Evolutionary conservation across 2,113 vertebrate genomes (phyloP).

Genomic region (Xenopus tropicalis): UCB_Xtro_10.0 CM004448.2:99682001-99682500

Average conservation of each 20-base stretch:
- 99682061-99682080: slow-evolving; percentile 62
- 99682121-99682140: slow-evolving; percentile 71
- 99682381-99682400: slow-evolving; percentile 28
- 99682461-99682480: not conserved
- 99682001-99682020: slow-evolving; percentile 56
- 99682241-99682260: slow-evolving; percentile 26
- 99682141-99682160: slow-evolving; percentile 76
- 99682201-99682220: slow-evolving; percentile 64
- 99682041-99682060: slow-evolving; percentile 61
- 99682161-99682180: slow-evolving; percentile 76
- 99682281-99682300: slow-evolving; percentile 4
- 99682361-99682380: not conserved
- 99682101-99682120: slow-evolving; percentile 70
- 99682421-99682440: slow-evolving; percentile 40
- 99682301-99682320: not conserved
- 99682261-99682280: slow-evolving; percentile 24
- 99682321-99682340: slow-evolving; percentile 8
- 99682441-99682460: not conserved
- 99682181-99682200: slow-evolving; percentile 73
- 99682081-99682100: slow-evolving; percentile 65
- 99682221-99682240: slow-evolving; percentile 41
- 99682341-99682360: not conserved
- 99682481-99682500: slow-evolving; percentile 49
- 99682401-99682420: slow-evolving; percentile 45
- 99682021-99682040: slow-evolving; percentile 61